These are phyloP conservation scores for Bimastos eiseni DNA, from an alignment of 2,888 invertebrate genomes.

Conservation along the genomic window DNA sequence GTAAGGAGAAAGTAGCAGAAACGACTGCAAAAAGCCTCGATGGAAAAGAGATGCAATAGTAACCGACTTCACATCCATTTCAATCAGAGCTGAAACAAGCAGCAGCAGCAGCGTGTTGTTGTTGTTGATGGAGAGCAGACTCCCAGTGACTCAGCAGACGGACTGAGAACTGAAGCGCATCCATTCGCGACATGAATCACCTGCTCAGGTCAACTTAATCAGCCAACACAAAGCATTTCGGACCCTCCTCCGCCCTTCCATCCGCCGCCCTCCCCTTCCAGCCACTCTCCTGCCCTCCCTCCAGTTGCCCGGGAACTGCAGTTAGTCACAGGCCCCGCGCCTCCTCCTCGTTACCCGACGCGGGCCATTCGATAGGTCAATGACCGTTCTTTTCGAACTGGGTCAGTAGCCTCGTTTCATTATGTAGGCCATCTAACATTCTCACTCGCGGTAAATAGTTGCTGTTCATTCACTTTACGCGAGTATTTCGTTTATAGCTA, in stretches of 20 bases:
- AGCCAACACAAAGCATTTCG: slow-evolving; percentile 5
- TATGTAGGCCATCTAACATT: not conserved
- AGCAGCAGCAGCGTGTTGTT: not conserved
- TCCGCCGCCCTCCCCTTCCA: too few relatives aligned
- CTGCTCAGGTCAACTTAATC: slow-evolving; percentile 7
- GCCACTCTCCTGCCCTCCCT: too few relatives aligned
- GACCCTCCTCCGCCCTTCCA: not conserved
- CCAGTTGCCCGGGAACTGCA: not conserved
- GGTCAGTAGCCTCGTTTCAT: not conserved
- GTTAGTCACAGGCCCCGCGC: not conserved
- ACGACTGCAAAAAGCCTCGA: too few relatives aligned
- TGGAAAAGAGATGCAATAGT: too few relatives aligned
- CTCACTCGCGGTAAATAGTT: not conserved
- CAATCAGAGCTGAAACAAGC: not conserved
- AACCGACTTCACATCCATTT: too few relatives aligned
- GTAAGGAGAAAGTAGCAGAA: too few relatives aligned
- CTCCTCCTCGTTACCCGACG: not conserved
- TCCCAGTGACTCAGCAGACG: not conserved
- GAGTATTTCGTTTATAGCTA: not conserved
- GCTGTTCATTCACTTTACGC: not conserved
- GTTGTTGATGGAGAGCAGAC: not conserved
- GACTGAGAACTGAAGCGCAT: not conserved
- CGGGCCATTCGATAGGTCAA: not conserved
- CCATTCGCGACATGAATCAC: not conserved
- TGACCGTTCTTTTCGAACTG: slow-evolving; percentile 4